Evolutionary conservation across 2,888 invertebrate genomes (phyloP), one percentile per base, ranked within the genome.

Genomic region (Mythimna pallens): DNA sequence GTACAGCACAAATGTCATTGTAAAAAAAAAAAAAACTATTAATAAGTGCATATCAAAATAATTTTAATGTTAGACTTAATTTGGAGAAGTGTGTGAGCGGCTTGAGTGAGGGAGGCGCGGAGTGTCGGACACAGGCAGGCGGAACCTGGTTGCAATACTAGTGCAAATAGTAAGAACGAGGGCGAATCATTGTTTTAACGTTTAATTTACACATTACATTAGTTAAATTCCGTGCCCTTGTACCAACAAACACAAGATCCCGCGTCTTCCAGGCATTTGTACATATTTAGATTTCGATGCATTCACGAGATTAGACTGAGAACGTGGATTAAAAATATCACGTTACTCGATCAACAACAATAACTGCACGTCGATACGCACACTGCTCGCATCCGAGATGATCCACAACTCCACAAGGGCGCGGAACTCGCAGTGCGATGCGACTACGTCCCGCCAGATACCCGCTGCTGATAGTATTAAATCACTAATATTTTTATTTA

Each of bases 1-100:
- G 95, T 95, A 95, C 94, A 95, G 95, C 95, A 95, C 95, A 95
- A 95, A 94, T 89, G 90, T 94, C 93, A 93, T 92, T 95, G 95
- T 95, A 95, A 93, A 93, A 85, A 92, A 93, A 85, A 92, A 34
- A 40, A 94, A 75, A 92, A 89, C 88, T 94, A 94, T 92, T 92
- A 89, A 91, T 95, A 95, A 95, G 95, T 93, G 95, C 95, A 95
- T 95, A 95, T 95, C 95, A 95, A 92, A 92, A 90, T 94, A 95
- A 94, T 94, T 93, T 90, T 95, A 95, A 93, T 93, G 91, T 94
- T 95, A 94, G 94, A 88, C 69, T 89, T 94, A 94, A 93, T 93
- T 93, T 93, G 88, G 88, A 90, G 89, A 90, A 88, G 90, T 87
- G 88, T 89, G 90, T 90, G 88, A 89, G 82, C 86, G 87, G 86